Evolutionary conservation across 2,888 invertebrate species (phyloP).

Genomic region (Acholoe squamosa): DNA sequence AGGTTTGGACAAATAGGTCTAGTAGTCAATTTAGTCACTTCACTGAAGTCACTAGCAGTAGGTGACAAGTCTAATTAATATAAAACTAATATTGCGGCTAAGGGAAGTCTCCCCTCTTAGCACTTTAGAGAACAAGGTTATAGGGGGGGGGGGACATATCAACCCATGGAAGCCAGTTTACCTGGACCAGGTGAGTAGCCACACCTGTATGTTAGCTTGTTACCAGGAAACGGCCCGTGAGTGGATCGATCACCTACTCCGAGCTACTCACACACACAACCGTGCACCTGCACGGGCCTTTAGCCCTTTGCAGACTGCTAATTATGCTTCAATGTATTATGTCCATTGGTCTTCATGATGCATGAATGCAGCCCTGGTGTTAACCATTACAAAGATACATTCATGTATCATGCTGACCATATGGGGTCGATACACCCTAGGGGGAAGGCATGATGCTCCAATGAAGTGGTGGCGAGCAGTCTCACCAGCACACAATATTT

Average conservation of each 20-base stretch:
- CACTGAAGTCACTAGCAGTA: not conserved
- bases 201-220: not conserved
- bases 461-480: no score
- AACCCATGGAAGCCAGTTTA: not conserved
- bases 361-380: no score
- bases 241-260: not conserved
- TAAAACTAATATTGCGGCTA: not conserved
- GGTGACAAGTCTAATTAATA: not conserved
- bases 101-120: not conserved
- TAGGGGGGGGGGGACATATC: not conserved
- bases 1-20: not conserved
- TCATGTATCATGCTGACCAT: no score
- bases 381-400: no score
- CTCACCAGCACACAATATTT: no score
- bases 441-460: no score
- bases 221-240: not conserved
- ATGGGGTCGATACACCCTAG: no score
- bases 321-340: no score
- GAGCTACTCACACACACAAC: not conserved
- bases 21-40: not conserved
- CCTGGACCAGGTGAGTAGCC: not conserved
- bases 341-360: no score
- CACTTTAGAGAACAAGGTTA: no score
- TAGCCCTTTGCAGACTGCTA: no score
- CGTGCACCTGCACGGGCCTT: no score